phyloP scores from a whole-genome alignment of 2,888 invertebrate genomes.

The Spodoptera picta region DNA sequence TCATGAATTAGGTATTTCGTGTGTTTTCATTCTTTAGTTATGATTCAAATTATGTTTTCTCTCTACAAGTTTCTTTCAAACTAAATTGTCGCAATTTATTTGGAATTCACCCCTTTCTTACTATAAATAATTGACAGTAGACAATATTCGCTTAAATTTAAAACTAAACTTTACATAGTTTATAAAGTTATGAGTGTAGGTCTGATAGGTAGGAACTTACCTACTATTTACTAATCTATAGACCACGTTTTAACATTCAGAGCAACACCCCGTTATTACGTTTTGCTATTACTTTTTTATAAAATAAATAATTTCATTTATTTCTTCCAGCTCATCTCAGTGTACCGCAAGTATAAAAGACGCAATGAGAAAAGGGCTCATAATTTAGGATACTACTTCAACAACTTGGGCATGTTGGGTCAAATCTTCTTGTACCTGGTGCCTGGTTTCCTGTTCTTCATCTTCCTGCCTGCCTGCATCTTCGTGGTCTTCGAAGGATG shows the following conservation, averaged over 20 bases:
- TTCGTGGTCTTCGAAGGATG: constrained; percentile 96
- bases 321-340: constrained; percentile 91
- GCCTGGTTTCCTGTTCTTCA: constrained; percentile 96
- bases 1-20: too few relatives aligned
- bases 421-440: constrained; percentile 95
- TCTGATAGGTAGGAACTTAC: too few relatives aligned
- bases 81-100: too few relatives aligned
- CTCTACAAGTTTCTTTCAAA: too few relatives aligned
- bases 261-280: too few relatives aligned
- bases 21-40: too few relatives aligned
- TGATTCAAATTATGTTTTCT: too few relatives aligned
- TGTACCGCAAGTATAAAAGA: constrained; percentile 94
- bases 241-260: not conserved
- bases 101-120: too few relatives aligned
- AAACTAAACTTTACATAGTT: too few relatives aligned
- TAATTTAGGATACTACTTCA: constrained; percentile 90
- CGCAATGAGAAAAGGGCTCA: constrained; percentile 89
- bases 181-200: too few relatives aligned
- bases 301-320: not conserved
- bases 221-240: not conserved
- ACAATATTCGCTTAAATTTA: too few relatives aligned
- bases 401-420: constrained; percentile 92
- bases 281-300: constrained; percentile 1
- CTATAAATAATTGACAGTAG: too few relatives aligned
- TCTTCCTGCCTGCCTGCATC: constrained; percentile 94